phyloP scores from a whole-genome alignment of 1,140 invertebrate genomes.

The Drosophila bocki region DNA sequence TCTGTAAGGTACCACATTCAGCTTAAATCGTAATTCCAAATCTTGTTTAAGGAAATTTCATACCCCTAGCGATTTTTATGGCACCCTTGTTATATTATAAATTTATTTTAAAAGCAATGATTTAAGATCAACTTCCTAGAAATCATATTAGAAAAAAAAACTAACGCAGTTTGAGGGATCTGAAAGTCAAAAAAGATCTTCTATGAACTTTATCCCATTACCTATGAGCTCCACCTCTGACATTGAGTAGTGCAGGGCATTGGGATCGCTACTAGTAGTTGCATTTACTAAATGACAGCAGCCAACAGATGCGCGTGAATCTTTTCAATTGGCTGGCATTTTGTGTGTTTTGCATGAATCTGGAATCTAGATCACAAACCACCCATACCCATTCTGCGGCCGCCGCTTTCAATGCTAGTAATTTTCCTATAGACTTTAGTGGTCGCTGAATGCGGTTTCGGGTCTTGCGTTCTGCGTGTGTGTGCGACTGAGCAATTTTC shows the following conservation, averaged over 20 bases:
- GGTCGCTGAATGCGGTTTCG: constrained; percentile 49
- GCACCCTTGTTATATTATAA: too few species aligned
- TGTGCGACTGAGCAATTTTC: constrained; percentile 69
- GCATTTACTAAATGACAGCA: constrained; percentile 46
- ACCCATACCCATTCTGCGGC: constrained; percentile 2
- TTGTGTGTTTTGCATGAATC: constrained; percentile 66
- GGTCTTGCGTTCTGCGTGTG: constrained; percentile 26
- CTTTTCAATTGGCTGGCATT: constrained; percentile 76
- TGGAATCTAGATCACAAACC: constrained; percentile 64
- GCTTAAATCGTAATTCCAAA: too few species aligned
- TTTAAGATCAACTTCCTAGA: not conserved
- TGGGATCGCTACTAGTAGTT: constrained; percentile 9
- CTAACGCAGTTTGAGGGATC: not conserved
- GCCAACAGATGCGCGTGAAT: constrained; percentile 58
- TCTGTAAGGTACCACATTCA: not conserved
- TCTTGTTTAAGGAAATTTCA: too few species aligned
- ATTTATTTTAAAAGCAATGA: too few species aligned
- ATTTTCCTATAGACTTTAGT: constrained; percentile 35
- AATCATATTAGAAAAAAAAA: not conserved
- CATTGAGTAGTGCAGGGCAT: constrained; percentile 53
- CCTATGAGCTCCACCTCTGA: constrained; percentile 37
- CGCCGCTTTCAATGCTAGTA: constrained; percentile 38
- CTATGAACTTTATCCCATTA: not conserved
- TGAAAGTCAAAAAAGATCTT: not conserved
- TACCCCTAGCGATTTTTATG: too few species aligned